phyloP scores from a whole-genome alignment of 2,797 vertebrate species.

The Tamandua tetradactyla region DNA sequence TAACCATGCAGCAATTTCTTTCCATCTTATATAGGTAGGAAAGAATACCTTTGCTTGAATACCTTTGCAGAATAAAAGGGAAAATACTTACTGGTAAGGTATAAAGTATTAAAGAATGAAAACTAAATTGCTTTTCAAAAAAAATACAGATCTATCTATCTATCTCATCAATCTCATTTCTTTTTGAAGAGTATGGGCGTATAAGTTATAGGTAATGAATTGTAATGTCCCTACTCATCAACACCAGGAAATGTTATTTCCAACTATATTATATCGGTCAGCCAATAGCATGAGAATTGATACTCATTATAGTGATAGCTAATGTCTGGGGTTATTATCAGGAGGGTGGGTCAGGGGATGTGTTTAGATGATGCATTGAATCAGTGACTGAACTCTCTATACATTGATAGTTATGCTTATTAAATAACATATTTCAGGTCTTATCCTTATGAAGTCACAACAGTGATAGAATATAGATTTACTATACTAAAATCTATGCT shows the following conservation, averaged over 20 bases:
- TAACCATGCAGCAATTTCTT: neutral
- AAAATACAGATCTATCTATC: neutral
- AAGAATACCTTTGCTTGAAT: neutral
- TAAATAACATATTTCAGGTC: neutral
- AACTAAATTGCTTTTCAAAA: neutral
- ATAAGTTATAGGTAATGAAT: neutral
- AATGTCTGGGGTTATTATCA: neutral
- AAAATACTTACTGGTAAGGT: neutral
- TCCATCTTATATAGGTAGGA: neutral
- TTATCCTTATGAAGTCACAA: neutral
- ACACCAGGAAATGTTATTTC: neutral
- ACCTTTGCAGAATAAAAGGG: neutral
- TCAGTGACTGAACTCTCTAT: neutral
- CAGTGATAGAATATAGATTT: neutral
- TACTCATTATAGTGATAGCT: neutral
- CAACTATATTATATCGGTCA: neutral
- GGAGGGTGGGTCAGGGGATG: neutral
- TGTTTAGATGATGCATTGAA: neutral
- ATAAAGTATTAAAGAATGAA: neutral
- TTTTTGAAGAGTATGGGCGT: neutral
- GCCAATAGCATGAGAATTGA: neutral
- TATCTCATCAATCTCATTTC: neutral
- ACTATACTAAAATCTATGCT: neutral
- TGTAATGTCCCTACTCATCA: neutral
- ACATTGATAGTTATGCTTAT: neutral